Base-by-base conservation (phyloP, 2,888 invertebrate species). In the Pseudococcus viburni region DNA sequence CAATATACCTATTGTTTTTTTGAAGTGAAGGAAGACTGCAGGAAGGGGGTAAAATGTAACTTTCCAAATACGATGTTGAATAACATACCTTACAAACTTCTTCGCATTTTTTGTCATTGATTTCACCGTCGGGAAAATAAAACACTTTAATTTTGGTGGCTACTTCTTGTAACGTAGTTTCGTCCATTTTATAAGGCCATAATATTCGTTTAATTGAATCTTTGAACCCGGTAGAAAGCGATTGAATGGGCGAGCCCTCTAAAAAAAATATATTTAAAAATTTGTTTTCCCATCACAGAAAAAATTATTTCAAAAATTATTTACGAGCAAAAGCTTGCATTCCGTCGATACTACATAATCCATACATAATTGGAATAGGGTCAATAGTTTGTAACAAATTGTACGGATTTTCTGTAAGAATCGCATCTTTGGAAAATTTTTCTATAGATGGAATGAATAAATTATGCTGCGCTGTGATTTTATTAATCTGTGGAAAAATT, bases 311-410 rank as follows among this genome's bases (percentile, higher is more conserved):
- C n/a, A n/a, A n/a, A n/a, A n/a, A 55, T 17, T 68, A 68, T 12
- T 68, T 68, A 68, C 68, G 68, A 22, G 68, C 68, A 26, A 68
- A 68, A 22, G 68, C 19, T 68, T 68, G 68, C 68, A 68, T 68
- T 68, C 68, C 68, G 22, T 68, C 68, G 11, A 68, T 9, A 26
- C 22, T 26, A 68, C 68, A 68, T 26, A 68, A 9, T 22, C 68
- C 68, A 22, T 68, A 68, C 1, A 68, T 26, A 12, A 68, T 12
- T 2, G 68, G 68, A 68, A 68, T 68, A 7, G 68, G 68, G 22
- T 68, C 68, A 26, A 68, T 68, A 22, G 68, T 68, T 7, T 68
- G 26, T 12, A 19, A 68, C 12, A 68, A 22, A 22, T 68, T 68
- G 22, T 22, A 11, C 12, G 68, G 68, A 22, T 68, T 22, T 26